Percentiles rank a stretch among this genome's conserved stretches.
These are phyloP conservation scores for Drosophila pseudotalamancana DNA, from an alignment of 2,888 invertebrate species.

Conservation along the genomic window DNA sequence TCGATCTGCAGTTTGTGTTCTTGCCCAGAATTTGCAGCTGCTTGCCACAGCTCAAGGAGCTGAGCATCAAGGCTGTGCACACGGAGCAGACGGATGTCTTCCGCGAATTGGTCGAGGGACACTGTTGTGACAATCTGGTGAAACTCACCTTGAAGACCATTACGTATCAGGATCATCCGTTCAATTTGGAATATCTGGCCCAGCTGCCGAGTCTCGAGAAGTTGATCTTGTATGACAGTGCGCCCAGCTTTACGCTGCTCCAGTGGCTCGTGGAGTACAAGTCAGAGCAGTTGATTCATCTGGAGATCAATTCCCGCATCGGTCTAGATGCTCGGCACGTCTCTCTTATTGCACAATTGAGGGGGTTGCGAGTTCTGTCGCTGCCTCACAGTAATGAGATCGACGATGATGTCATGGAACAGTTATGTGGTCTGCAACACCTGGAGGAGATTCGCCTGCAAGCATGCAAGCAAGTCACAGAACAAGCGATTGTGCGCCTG, in stretches of 20 bases:
- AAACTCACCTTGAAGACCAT: not conserved
- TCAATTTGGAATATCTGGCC: not conserved
- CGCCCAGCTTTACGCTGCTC: not conserved
- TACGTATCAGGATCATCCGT: not conserved
- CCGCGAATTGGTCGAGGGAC: not conserved
- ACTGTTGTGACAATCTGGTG: conserved; percentile 1
- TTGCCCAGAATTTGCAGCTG: not conserved
- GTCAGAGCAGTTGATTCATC: not conserved
- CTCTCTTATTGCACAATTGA: not conserved
- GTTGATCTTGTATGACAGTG: not conserved
- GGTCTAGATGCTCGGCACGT: not conserved
- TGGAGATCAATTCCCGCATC: not conserved
- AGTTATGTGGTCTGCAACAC: not conserved
- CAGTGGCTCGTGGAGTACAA: not conserved
- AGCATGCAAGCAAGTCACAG: not conserved
- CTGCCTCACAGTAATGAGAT: not conserved
- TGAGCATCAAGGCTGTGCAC: not conserved
- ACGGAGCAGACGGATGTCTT: not conserved
- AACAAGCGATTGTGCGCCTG: not conserved
- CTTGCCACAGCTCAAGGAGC: not conserved
- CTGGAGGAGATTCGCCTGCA: not conserved
- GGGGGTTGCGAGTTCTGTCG: not conserved
- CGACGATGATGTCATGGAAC: not conserved
- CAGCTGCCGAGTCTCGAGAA: not conserved
- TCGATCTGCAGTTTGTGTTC: not conserved